phyloP scores from a whole-genome alignment of 2,888 invertebrate species.

The Tyria jacobaeae region DNA sequence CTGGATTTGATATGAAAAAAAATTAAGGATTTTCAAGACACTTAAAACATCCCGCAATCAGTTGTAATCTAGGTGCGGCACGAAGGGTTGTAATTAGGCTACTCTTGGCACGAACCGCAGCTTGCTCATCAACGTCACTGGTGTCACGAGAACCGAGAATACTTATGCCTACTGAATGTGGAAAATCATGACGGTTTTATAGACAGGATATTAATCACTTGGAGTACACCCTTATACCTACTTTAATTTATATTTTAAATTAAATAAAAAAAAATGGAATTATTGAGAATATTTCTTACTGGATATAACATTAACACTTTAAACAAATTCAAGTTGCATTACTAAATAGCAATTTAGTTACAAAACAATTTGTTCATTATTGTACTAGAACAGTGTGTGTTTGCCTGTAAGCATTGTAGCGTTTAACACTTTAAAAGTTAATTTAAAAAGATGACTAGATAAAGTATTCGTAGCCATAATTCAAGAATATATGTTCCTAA shows the following conservation, averaged over 20 bases:
- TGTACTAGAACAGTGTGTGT: too few species aligned
- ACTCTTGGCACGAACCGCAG: constrained; percentile 51
- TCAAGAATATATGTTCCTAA: too few species aligned
- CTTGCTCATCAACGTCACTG: constrained; percentile 63
- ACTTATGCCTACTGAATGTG: constrained; percentile 31
- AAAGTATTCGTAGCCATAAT: too few species aligned
- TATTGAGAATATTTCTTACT: too few species aligned
- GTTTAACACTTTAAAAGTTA: too few species aligned
- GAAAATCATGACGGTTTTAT: constrained; percentile 8
- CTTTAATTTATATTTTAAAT: too few species aligned
- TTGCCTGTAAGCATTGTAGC: too few species aligned
- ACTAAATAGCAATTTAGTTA: not conserved
- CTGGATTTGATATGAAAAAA: constrained; percentile 13
- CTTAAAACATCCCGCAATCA: constrained; percentile 43
- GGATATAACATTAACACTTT: too few species aligned
- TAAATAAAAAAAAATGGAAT: too few species aligned
- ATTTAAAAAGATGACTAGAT: too few species aligned
- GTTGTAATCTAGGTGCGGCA: constrained; percentile 43
- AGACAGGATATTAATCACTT: constrained; percentile 7
- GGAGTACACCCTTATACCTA: not conserved
- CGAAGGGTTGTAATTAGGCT: constrained; percentile 68
- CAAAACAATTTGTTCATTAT: too few species aligned
- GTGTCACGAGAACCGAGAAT: constrained; percentile 38
- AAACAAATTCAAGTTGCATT: not conserved
- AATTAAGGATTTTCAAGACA: constrained; percentile 30